These are phyloP conservation scores for Gadus macrocephalus DNA, from an alignment of 2,113 vertebrate genomes.

Conservation along the genomic window DNA sequence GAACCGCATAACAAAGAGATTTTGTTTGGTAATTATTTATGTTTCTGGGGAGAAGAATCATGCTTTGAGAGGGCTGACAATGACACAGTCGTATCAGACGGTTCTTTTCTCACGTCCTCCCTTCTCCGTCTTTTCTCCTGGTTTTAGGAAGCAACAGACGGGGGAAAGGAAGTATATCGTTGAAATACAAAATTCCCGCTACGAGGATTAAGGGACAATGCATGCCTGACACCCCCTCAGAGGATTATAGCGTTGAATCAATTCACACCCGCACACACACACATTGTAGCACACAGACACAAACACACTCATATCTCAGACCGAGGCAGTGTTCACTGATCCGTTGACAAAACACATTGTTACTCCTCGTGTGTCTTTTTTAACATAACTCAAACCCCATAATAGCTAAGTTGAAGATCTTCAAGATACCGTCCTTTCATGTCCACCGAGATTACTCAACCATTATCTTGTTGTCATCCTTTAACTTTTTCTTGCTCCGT, in stretches of 20 bases:
- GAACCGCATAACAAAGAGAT: too few relatives aligned
- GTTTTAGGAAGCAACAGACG: constrained; percentile 10
- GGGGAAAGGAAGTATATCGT: background rate
- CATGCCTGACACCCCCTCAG: background rate
- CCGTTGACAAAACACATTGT: constrained; percentile 17
- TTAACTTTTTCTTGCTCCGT: constrained; percentile 6
- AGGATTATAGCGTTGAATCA: constrained; percentile 29
- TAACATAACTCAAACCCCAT: constrained; percentile 22
- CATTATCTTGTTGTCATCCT: constrained; percentile 43
- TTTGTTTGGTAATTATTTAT: too few relatives aligned
- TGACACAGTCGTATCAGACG: background rate
- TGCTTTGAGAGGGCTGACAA: background rate
- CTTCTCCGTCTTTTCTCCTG: background rate
- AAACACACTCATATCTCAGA: background rate
- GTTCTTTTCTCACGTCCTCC: constrained; percentile 2
- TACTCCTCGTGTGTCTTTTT: constrained; percentile 1
- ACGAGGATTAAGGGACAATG: constrained; percentile 32
- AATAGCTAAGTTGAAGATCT: constrained; percentile 33
- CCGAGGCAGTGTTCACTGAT: constrained; percentile 15
- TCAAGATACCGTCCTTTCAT: constrained; percentile 13
- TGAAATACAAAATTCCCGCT: constrained; percentile 24
- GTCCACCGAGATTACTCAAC: constrained; percentile 18
- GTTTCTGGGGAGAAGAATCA: background rate
- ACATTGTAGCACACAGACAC: constrained; percentile 2
- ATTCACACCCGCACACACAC: constrained; percentile 13